Conservation (phyloP, 2,797 vertebrate genomes). For the Molossus alvarezi region DNA sequence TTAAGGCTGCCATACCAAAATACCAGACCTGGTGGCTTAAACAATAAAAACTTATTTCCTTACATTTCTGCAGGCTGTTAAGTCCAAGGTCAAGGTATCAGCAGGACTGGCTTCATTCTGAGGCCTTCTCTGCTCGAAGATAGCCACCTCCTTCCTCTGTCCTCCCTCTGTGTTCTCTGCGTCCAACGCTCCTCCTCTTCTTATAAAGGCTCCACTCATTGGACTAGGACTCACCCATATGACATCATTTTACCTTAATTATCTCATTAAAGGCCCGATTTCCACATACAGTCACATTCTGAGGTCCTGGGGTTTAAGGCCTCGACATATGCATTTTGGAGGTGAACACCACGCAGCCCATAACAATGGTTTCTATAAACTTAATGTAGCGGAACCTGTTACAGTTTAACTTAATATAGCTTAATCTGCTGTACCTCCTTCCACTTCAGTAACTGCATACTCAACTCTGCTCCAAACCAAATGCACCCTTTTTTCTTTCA, state of each 20-base stretch:
- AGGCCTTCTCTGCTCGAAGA: background rate
- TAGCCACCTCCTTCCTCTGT: background rate
- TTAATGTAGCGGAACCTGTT: background rate
- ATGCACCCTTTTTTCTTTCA: background rate
- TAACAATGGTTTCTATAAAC: background rate
- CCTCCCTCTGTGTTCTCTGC: background rate
- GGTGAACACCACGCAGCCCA: background rate
- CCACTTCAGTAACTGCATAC: constrained; percentile 2
- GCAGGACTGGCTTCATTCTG: background rate
- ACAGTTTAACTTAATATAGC: background rate
- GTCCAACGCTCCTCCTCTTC: background rate
- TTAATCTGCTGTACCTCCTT: background rate
- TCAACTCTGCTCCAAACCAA: background rate
- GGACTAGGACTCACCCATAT: background rate
- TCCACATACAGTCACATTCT: background rate
- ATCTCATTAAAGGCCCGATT: background rate
- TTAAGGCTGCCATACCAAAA: background rate
- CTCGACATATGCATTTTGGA: background rate
- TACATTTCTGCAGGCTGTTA: background rate
- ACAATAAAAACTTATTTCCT: constrained; percentile 20
- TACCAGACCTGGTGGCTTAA: background rate
- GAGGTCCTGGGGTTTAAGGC: background rate
- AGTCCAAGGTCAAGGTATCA: background rate
- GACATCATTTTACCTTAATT: background rate
- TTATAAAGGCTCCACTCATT: background rate